Conservation (phyloP, 2,888 invertebrate genomes). For the Trissoscelio sp. region DNA sequence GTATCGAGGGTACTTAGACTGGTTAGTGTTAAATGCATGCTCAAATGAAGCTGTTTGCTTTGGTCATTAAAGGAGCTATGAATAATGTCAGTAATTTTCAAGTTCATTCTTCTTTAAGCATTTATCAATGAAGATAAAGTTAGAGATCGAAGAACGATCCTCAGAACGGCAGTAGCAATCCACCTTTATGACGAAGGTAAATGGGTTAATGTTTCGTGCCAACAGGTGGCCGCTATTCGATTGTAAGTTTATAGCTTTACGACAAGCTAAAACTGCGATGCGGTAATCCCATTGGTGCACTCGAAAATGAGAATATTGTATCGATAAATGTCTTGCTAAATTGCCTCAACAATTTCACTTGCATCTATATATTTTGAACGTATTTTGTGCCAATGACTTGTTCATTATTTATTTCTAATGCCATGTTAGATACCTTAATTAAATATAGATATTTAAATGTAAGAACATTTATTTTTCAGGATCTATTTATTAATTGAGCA, state of each 20-base stretch:
- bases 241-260: slow-evolving; percentile 80
- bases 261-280: slow-evolving; percentile 77
- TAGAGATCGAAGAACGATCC: slow-evolving; percentile 70
- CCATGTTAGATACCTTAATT: too few species aligned
- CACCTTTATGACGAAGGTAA: slow-evolving; percentile 80
- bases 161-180: slow-evolving; percentile 74
- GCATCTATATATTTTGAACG: neutral
- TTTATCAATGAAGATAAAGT: slow-evolving; percentile 59
- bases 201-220: slow-evolving; percentile 82
- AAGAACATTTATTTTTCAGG: too few species aligned
- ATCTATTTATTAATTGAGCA: too few species aligned
- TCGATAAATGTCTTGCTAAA: slow-evolving; percentile 65
- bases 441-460: too few species aligned
- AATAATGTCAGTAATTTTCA: slow-evolving; percentile 45
- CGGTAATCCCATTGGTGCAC: slow-evolving; percentile 74
- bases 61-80: slow-evolving; percentile 34
- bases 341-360: slow-evolving; percentile 18
- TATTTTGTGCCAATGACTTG: too few species aligned
- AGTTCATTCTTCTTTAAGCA: slow-evolving; percentile 49
- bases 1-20: too few species aligned
- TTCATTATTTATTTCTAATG: too few species aligned
- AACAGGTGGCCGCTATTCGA: slow-evolving; percentile 83
- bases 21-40: neutral
- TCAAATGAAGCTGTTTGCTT: slow-evolving; percentile 18
- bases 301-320: slow-evolving; percentile 71